A percentile compares a stretch with the other conserved stretches of the same genome.
phyloP scores from a whole-genome alignment of 2,888 invertebrate species.

The Hoplodrina blanda region DNA sequence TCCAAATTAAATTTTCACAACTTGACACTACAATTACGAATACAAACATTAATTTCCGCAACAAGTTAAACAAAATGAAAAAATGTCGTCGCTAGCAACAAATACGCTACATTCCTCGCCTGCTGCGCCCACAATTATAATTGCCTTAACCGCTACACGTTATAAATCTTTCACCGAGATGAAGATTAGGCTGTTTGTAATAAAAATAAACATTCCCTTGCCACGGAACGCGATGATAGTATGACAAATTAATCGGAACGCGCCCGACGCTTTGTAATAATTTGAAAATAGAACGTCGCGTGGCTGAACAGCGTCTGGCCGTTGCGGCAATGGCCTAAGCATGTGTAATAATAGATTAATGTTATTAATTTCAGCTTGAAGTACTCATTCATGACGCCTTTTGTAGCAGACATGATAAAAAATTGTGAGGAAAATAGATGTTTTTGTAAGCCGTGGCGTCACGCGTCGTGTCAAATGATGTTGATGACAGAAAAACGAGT shows the following conservation, averaged over 20 bases:
- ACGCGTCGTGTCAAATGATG: slow-evolving; percentile 49
- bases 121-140: slow-evolving; percentile 74
- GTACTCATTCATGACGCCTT: slow-evolving; percentile 43
- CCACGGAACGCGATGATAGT: slow-evolving; percentile 76
- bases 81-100: slow-evolving; percentile 50
- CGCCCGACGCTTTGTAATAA: slow-evolving; percentile 72
- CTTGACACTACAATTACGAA: slow-evolving; percentile 54
- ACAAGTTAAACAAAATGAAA: slow-evolving; percentile 52
- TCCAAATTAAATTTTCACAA: slow-evolving; percentile 49
- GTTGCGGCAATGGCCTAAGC: slow-evolving; percentile 47
- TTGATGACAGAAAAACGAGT: slow-evolving; percentile 48
- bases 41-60: slow-evolving; percentile 63
- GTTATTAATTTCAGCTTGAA: slow-evolving; percentile 36
- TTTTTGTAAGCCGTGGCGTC: slow-evolving; percentile 34
- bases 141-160: slow-evolving; percentile 71
- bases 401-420: slow-evolving; percentile 30
- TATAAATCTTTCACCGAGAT: slow-evolving; percentile 80
- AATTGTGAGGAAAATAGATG: slow-evolving; percentile 31
- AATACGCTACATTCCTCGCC: slow-evolving; percentile 73
- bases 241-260: slow-evolving; percentile 84
- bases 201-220: slow-evolving; percentile 75
- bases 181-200: slow-evolving; percentile 75
- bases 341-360: slow-evolving; percentile 43
- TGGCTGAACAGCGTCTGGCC: slow-evolving; percentile 62
- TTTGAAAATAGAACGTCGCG: slow-evolving; percentile 80